A percentile compares a stretch with the other conserved stretches of the same genome.
Evolutionary conservation across 2,888 invertebrate species (phyloP).

Genomic region (Netelia inedita): DNA sequence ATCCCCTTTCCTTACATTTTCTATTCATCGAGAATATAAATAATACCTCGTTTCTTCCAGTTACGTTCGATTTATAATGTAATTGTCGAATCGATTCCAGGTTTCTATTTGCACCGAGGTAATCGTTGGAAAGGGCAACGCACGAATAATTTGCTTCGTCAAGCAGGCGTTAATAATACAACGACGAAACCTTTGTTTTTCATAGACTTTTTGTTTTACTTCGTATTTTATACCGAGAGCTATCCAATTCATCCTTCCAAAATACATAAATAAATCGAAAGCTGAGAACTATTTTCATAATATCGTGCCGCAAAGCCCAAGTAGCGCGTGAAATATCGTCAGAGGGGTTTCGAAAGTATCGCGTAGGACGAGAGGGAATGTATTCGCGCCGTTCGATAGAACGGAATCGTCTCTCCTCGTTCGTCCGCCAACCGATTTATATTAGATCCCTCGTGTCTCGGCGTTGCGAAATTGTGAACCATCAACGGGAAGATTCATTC

Average conservation of each 20-base stretch:
- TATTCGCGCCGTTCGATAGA: conserved; percentile 21
- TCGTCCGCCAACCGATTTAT: conserved; percentile 34
- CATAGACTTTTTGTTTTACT: too few species aligned
- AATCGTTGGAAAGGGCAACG: too few species aligned
- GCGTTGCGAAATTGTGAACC: conserved; percentile 54
- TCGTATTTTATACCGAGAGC: background rate
- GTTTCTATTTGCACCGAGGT: too few species aligned
- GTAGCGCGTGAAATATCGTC: conserved; percentile 36
- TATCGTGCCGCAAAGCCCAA: background rate
- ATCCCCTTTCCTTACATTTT: too few species aligned
- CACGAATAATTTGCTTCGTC: too few species aligned
- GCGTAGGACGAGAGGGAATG: conserved; percentile 48
- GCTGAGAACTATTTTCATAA: background rate
- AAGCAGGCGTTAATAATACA: too few species aligned
- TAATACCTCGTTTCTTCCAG: too few species aligned
- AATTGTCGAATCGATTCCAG: too few species aligned
- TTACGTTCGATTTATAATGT: too few species aligned
- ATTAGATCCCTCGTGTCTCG: conserved; percentile 42
- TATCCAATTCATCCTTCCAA: background rate
- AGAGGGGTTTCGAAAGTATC: conserved; percentile 25
- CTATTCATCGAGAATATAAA: too few species aligned
- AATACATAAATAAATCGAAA: background rate
- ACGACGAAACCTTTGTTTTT: too few species aligned
- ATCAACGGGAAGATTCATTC: conserved; percentile 55
- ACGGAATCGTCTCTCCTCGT: conserved; percentile 38